phyloP scores from a whole-genome alignment of 2,797 vertebrate species.

The Protonibea diacanthus region DNA sequence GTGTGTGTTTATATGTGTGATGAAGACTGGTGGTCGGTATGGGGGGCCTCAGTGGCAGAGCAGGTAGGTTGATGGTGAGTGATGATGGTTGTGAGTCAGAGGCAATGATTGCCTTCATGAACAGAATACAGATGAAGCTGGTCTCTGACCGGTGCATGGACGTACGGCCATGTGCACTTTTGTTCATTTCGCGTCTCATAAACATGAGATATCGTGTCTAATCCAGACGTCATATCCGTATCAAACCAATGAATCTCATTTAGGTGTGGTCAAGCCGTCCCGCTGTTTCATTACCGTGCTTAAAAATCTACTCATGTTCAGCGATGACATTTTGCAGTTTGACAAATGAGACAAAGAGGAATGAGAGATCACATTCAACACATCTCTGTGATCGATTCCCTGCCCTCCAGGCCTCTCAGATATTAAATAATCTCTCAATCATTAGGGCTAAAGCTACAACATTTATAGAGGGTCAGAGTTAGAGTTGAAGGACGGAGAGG shows the following conservation, averaged over 20 bases:
- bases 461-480: conserved; percentile 51
- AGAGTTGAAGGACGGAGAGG: conserved; percentile 42
- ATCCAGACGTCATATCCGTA: conserved; percentile 42
- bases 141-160: conserved; percentile 14
- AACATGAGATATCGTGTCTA: not conserved
- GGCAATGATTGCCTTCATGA: conserved; percentile 64
- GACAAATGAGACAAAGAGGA: conserved; percentile 46
- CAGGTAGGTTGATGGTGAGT: conserved; percentile 51
- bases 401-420: conserved; percentile 17
- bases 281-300: conserved; percentile 27
- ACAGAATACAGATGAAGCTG: conserved; percentile 73
- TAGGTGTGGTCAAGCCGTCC: conserved; percentile 22
- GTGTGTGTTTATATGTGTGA: conserved; percentile 34
- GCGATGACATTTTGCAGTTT: conserved; percentile 43
- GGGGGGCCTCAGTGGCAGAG: conserved; percentile 28
- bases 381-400: conserved; percentile 44
- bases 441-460: conserved; percentile 43
- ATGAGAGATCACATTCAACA: conserved; percentile 27
- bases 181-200: conserved; percentile 15
- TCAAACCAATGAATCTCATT: conserved; percentile 46
- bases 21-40: conserved; percentile 20
- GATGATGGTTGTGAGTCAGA: conserved; percentile 61
- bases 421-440: conserved; percentile 48
- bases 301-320: conserved; percentile 40
- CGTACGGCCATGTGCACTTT: not conserved